A percentile compares a stretch with the other conserved stretches of the same genome.
phyloP scores from a whole-genome alignment of 2,797 vertebrate genomes.

The Pipistrellus pygmaeus region DNA sequence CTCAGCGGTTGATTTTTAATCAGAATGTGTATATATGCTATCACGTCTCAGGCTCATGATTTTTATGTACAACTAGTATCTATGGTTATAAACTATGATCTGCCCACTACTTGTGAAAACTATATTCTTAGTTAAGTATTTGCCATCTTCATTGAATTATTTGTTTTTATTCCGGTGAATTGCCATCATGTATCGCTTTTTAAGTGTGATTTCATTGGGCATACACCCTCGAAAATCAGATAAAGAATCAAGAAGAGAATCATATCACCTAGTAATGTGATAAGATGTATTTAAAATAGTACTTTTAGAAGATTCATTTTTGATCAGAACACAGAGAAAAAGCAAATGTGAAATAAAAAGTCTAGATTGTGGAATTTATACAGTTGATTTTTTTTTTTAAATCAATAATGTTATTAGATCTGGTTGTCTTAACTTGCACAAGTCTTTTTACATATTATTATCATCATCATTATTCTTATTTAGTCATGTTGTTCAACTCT shows the following conservation, averaged over 20 bases:
- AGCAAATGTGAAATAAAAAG: constrained; percentile 38
- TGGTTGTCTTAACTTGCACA: not conserved
- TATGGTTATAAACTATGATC: constrained; percentile 94
- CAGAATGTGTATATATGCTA: not conserved
- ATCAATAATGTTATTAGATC: not conserved
- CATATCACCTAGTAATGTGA: not conserved
- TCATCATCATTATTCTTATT: too few species aligned
- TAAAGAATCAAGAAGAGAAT: constrained; percentile 41
- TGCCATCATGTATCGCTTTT: constrained; percentile 22
- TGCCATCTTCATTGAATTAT: not conserved
- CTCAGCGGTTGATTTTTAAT: not conserved
- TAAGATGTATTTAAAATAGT: constrained; percentile 44
- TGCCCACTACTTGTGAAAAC: constrained; percentile 95
- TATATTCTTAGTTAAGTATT: constrained; percentile 93
- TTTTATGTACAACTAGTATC: constrained; percentile 96
- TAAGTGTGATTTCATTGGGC: not conserved
- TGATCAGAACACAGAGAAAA: constrained; percentile 1
- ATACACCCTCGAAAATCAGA: not conserved
- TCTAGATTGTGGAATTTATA: not conserved
- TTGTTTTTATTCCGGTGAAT: constrained; percentile 44
- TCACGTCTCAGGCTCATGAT: constrained; percentile 90
- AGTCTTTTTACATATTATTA: not conserved
- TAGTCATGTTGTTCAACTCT: not conserved
- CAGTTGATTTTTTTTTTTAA: not conserved
- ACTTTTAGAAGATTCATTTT: not conserved